Base-by-base conservation (phyloP, 2,797 vertebrate genomes). In the Amazonetta brasiliensis region DNA sequence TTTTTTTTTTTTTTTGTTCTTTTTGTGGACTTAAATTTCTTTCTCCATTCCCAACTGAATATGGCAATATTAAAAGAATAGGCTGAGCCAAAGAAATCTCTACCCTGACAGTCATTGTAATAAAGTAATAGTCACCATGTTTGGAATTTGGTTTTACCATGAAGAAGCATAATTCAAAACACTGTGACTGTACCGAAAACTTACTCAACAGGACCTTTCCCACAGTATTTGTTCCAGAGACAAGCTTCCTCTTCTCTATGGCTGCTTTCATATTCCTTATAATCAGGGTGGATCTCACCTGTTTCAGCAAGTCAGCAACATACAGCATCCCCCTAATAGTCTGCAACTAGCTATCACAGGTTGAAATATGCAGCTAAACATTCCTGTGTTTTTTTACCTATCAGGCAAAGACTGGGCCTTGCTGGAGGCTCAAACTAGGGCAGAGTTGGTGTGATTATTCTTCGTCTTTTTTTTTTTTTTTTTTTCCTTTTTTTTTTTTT, bases 221-320 rank as follows among this genome's bases (percentile, higher is more conserved):
- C 91, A 92, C 87, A 94, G 66, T 52, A 56, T 73, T 87, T 91
- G 19, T 81, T 94, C 83, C 92, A 90, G 60, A 62, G 2, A 3
- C 16, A 44, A 44, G 58, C 46, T 95, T 96, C 84, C 84, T 93
- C 69, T 91, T 90, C 67, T 55, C 48, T 86, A 20, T 85, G 46
- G 58, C 52, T 93, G 43, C 26, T 91, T 52, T 80, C 73, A 19
- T 55, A 62, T 84, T 43, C 73, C 39, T 52, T 59, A 33, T 4
- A 84, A 12, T 17, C 25, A 88, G 79, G 62, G 79, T 88, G 69
- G 92, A 73, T 93, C 91, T 89, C 81, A 92, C 86, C 63, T 94
- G 86, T 95, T 85, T 35, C 73, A 92, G 62, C 92, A 94, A 96
- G 92, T 90, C 69, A 88, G 43, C 25, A 86, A 44, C 19, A 19